Evolutionary conservation across 2,113 vertebrate genomes (phyloP).

Genomic region (Rhinolophus sinicus): DNA sequence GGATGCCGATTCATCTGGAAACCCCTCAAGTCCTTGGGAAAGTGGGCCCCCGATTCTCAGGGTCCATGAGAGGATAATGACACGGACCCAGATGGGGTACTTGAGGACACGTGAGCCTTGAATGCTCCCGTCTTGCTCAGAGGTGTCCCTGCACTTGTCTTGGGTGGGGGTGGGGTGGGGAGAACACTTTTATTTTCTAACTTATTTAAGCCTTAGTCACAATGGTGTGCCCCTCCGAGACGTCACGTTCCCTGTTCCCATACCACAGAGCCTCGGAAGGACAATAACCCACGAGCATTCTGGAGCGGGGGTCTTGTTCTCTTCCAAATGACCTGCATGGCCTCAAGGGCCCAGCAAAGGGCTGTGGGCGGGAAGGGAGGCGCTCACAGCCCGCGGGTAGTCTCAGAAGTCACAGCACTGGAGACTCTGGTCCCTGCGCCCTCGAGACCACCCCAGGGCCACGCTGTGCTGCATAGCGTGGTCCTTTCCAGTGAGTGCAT

Average conservation of each 20-base stretch:
- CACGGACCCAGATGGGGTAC: background rate
- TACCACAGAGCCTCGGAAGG: background rate
- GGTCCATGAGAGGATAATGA: background rate
- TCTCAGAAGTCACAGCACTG: no score
- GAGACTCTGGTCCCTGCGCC: background rate
- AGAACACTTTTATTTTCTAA: background rate
- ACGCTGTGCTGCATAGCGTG: fast-evolving
- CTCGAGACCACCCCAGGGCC: fast-evolving
- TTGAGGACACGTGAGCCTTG: background rate
- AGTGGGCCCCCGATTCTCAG: background rate
- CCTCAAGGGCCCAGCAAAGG: background rate
- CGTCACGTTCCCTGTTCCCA: background rate
- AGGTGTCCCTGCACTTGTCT: background rate
- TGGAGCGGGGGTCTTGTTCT: background rate
- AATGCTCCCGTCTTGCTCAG: background rate
- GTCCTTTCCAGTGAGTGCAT: no score
- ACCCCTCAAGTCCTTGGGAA: background rate
- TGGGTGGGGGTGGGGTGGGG: background rate
- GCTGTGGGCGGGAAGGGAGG: fast-evolving
- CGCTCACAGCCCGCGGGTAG: background rate
- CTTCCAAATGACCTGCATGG: background rate
- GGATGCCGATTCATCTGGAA: background rate
- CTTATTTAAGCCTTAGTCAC: background rate
- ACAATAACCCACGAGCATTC: background rate
- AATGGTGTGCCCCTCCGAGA: fast-evolving